Evolutionary conservation across 2,113 vertebrate genomes (phyloP).

Genomic region (Atrichornis clamosus): DNA sequence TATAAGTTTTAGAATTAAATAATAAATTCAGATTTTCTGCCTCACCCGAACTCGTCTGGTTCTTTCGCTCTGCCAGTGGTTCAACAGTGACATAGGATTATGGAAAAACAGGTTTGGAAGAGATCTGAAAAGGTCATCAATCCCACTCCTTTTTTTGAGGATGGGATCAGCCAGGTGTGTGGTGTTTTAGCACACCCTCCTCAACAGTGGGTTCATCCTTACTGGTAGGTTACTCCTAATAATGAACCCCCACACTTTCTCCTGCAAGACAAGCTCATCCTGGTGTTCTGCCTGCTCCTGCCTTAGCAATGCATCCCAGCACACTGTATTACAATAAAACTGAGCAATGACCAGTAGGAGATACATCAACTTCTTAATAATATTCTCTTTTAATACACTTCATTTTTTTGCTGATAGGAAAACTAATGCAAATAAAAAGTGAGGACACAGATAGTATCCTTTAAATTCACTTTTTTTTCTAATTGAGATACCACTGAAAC

Average conservation of each 20-base stretch:
- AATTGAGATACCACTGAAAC: background rate
- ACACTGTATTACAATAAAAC: background rate
- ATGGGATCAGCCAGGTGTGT: background rate
- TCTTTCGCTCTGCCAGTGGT: too few species aligned
- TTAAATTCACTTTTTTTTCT: background rate
- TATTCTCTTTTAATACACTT: background rate
- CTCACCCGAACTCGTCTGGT: too few species aligned
- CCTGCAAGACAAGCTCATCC: background rate
- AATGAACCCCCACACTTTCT: background rate
- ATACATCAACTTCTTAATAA: background rate
- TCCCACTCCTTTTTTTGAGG: background rate
- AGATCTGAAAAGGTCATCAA: background rate
- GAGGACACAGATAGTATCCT: background rate
- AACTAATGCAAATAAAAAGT: background rate
- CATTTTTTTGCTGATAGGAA: background rate
- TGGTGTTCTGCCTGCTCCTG: background rate
- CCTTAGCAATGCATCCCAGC: background rate
- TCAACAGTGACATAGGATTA: background rate
- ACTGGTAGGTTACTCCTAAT: background rate
- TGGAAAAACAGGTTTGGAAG: background rate
- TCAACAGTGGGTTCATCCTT: background rate
- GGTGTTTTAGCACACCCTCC: background rate
- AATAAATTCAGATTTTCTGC: too few species aligned
- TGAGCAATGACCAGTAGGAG: background rate
- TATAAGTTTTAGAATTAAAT: too few species aligned